Percentiles rank a stretch among this genome's conserved stretches.
Conservation (phyloP, 2,113 vertebrate genomes). For the Caretta caretta region DNA sequence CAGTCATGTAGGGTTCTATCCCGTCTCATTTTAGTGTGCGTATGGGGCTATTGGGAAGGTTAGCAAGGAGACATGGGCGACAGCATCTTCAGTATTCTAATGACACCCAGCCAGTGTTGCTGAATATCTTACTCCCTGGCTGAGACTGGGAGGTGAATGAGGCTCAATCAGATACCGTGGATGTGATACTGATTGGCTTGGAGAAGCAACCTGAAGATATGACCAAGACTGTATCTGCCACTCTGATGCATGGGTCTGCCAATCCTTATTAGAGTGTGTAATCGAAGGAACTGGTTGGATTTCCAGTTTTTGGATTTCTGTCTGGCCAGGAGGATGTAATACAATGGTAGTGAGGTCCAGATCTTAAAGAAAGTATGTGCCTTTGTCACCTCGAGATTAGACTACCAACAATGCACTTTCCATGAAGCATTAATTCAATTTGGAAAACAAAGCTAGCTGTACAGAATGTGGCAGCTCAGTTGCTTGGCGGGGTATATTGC, state of each 20-base stretch:
- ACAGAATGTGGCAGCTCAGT: not conserved
- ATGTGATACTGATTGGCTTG: not conserved
- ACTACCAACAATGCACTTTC: not conserved
- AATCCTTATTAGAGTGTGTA: not conserved
- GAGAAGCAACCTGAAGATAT: not conserved
- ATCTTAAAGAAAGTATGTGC: not conserved
- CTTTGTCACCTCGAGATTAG: fast-evolving
- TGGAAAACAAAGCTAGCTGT: not conserved
- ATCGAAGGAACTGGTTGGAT: not conserved
- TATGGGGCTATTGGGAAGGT: not conserved
- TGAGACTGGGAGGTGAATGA: not conserved
- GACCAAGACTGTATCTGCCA: fast-evolving
- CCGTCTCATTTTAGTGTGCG: not conserved
- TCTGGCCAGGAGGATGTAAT: not conserved
- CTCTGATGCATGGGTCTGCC: not conserved
- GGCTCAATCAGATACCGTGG: not conserved
- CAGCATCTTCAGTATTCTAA: not conserved
- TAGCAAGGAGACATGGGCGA: not conserved
- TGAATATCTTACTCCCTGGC: not conserved
- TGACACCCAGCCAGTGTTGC: not conserved
- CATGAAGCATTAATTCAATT: not conserved
- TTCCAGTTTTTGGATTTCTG: not conserved
- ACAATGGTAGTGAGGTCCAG: too few species aligned
- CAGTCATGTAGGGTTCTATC: not conserved
- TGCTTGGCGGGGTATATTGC: not conserved